Percentiles rank a stretch among this genome's conserved stretches.
These are phyloP conservation scores for Myrmecobius fasciatus DNA, from an alignment of 2,113 vertebrate genomes.

Conservation along the genomic window DNA sequence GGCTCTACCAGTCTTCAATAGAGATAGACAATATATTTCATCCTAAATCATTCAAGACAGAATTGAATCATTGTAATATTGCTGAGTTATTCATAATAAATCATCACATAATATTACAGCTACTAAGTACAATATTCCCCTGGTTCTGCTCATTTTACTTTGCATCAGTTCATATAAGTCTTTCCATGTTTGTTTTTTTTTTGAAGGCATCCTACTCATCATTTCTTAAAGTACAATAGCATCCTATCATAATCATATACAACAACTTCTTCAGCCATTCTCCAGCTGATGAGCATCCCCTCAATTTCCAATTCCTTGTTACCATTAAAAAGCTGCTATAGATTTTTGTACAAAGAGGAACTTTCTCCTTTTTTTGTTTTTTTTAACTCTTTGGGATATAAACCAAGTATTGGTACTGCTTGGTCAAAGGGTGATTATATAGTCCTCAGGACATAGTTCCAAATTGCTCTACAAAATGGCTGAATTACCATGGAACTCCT, in stretches of 20 bases:
- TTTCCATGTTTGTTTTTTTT: not conserved
- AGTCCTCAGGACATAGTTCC: not conserved
- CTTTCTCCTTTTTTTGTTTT: not conserved
- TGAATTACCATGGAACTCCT: not conserved
- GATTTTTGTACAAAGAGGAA: not conserved
- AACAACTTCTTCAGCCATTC: not conserved
- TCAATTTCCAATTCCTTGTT: no score
- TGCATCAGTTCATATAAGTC: not conserved
- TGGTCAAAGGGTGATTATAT: not conserved
- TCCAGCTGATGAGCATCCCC: no score
- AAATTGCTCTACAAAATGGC: not conserved
- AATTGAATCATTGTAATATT: not conserved
- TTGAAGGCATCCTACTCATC: not conserved
- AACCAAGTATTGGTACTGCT: not conserved
- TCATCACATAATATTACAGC: not conserved
- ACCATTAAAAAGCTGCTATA: not conserved
- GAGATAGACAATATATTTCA: not conserved
- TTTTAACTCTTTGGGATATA: not conserved
- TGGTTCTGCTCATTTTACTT: not conserved
- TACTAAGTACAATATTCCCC: not conserved
- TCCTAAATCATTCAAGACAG: not conserved
- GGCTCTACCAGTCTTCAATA: not conserved
- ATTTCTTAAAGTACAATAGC: not conserved
- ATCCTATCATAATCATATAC: not conserved
- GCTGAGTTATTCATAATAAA: not conserved